Percentiles rank a stretch among this genome's conserved stretches.
phyloP scores from a whole-genome alignment of 2,797 vertebrate species.

The Bradypodion pumilum region DNA sequence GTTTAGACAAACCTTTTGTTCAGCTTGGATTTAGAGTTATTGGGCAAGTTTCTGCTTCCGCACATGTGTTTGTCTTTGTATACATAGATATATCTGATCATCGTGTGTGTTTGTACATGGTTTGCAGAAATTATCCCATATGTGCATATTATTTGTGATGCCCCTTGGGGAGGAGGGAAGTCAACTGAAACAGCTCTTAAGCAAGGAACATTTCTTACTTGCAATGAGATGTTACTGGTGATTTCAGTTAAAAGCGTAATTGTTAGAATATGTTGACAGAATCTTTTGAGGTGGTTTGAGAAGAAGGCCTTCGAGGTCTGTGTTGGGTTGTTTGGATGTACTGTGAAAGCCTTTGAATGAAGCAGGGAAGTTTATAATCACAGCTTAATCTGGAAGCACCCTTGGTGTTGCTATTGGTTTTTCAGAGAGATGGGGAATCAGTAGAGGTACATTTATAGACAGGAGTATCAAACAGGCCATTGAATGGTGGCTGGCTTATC shows the following conservation, averaged over 20 bases:
- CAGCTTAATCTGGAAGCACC: too few species aligned
- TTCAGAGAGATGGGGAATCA: neutral
- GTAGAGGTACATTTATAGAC: neutral
- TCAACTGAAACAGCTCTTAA: too few species aligned
- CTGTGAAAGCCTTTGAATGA: neutral
- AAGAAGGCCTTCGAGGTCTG: too few species aligned
- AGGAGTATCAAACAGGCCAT: neutral
- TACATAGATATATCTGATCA: neutral
- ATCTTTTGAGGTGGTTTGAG: too few species aligned
- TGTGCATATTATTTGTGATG: neutral
- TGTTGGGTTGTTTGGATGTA: neutral
- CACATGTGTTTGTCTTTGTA: too few species aligned
- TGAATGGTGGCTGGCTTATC: neutral
- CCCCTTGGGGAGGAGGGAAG: neutral
- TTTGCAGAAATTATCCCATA: neutral
- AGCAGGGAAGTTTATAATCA: neutral
- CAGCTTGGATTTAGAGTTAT: too few species aligned
- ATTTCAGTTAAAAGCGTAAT: neutral
- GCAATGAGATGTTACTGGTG: neutral
- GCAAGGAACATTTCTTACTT: neutral
- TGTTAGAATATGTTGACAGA: neutral
- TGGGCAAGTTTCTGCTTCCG: too few species aligned
- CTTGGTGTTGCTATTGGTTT: neutral
- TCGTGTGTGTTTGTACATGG: neutral
- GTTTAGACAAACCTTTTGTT: too few species aligned